Conservation (phyloP, 2,797 vertebrate species). For the Acanthiza pusilla region DNA sequence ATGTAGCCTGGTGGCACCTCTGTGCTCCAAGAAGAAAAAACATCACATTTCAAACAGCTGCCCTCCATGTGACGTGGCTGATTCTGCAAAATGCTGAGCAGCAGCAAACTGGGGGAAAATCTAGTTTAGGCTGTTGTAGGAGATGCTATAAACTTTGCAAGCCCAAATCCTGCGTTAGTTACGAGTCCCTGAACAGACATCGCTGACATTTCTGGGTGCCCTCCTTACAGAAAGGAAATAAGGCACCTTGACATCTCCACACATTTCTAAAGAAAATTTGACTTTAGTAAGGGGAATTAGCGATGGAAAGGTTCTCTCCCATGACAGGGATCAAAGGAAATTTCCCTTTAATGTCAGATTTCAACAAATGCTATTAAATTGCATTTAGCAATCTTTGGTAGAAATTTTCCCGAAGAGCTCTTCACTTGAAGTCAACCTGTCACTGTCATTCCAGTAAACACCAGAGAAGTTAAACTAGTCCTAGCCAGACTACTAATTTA, state of each 20-base stretch:
- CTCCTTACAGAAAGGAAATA: conserved; percentile 32
- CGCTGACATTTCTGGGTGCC: conserved; percentile 49
- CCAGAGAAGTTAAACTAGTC: conserved; percentile 18
- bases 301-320: conserved; percentile 62
- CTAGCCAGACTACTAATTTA: conserved; percentile 45
- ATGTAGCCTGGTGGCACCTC: not conserved
- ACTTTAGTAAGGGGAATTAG: conserved; percentile 55
- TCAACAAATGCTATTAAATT: conserved; percentile 66
- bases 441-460: conserved; percentile 54
- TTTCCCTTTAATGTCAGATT: conserved; percentile 66
- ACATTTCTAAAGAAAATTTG: conserved; percentile 53
- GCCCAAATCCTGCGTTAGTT: not conserved
- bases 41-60: not conserved
- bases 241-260: conserved; percentile 59
- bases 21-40: not conserved
- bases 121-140: not conserved
- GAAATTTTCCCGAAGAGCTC: conserved; percentile 46
- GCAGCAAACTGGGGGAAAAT: not conserved
- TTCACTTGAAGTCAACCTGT: conserved; percentile 54
- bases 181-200: not conserved
- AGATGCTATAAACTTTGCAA: conserved; percentile 34
- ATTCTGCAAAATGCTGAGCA: not conserved
- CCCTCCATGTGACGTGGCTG: not conserved
- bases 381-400: conserved; percentile 59
- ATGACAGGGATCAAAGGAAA: conserved; percentile 67